A percentile compares a stretch with the other conserved stretches of the same genome.
Conservation (phyloP, 1,140 invertebrate genomes). For the Phortica variegata region DNA sequence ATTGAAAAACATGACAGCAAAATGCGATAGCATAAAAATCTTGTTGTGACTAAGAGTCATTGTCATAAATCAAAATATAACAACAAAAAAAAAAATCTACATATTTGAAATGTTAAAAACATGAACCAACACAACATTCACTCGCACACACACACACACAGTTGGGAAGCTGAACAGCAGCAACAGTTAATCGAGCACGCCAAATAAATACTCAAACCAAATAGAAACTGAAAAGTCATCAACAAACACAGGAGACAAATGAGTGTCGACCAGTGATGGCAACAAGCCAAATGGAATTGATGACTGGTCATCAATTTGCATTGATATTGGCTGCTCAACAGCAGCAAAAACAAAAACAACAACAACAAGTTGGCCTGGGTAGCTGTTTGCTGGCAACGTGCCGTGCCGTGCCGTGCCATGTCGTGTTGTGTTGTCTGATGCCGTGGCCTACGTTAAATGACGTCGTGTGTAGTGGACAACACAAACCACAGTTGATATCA, state of each 20-base stretch:
- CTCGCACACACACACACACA: no score
- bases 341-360: neutral
- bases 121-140: no score
- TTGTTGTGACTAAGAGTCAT: neutral
- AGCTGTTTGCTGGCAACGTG: no score
- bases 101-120: no score
- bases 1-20: constrained; percentile 2
- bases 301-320: constrained; percentile 52
- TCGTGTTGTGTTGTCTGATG: no score
- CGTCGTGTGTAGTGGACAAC: no score
- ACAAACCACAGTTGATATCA: no score
- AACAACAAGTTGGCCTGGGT: no score
- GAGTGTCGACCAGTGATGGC: constrained; percentile 10
- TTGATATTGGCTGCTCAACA: no score
- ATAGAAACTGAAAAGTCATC: constrained; percentile 9
- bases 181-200: constrained; percentile 40
- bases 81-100: no score
- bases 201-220: constrained; percentile 16
- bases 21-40: neutral
- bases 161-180: neutral
- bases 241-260: constrained; percentile 3
- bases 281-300: constrained; percentile 46
- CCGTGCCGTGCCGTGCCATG: no score
- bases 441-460: no score
- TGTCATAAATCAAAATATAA: neutral